Evolutionary conservation across 2,797 vertebrate genomes (phyloP).

Genomic region (Meriones psammophilus): DNA sequence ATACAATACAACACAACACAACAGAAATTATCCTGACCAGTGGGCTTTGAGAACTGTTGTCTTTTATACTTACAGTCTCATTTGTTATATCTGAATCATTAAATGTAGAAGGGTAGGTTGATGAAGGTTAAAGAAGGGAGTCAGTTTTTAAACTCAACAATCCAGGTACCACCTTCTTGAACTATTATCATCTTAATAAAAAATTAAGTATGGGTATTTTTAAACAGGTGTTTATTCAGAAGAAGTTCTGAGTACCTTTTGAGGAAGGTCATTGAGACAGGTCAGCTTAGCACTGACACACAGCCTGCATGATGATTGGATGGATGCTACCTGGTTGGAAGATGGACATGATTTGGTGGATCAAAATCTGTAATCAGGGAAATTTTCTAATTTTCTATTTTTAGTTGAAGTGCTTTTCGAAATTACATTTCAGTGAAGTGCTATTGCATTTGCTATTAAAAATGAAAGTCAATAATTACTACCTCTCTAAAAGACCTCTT

Average conservation of each 20-base stretch:
- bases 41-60: constrained; percentile 50
- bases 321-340: constrained; percentile 78
- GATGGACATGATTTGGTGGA: constrained; percentile 68
- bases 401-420: constrained; percentile 60
- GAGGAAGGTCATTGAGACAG: constrained; percentile 77
- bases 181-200: constrained; percentile 47
- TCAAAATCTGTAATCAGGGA: constrained; percentile 73
- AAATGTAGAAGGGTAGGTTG: constrained; percentile 58
- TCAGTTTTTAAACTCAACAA: constrained; percentile 62
- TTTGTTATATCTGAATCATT: constrained; percentile 39
- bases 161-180: constrained; percentile 52
- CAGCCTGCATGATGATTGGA: constrained; percentile 60
- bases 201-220: constrained; percentile 36
- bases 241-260: constrained; percentile 68
- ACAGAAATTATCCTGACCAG: not conserved
- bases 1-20: not conserved
- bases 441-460: constrained; percentile 57
- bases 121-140: not conserved
- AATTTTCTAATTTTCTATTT: constrained; percentile 6
- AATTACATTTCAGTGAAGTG: constrained; percentile 64
- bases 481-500: constrained; percentile 52
- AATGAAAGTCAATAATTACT: constrained; percentile 57
- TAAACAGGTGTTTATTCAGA: constrained; percentile 69
- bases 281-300: constrained; percentile 65
- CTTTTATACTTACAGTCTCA: constrained; percentile 45